phyloP scores from a whole-genome alignment of 2,888 invertebrate species.

The Cremastobaeus sp. region DNA sequence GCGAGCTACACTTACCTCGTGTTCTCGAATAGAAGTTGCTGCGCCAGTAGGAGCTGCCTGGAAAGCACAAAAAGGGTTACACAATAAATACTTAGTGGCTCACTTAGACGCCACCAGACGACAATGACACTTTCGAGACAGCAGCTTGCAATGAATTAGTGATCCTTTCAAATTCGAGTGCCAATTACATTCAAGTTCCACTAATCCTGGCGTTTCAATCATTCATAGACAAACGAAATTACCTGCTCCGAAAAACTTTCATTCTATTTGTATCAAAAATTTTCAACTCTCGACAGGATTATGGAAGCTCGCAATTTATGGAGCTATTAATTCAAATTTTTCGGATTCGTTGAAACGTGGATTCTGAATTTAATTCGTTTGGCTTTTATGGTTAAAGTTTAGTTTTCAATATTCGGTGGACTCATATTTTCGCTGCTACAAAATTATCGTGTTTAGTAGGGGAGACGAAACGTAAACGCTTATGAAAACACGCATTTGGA shows the following conservation, averaged over 20 bases:
- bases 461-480: constrained; percentile 25
- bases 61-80: constrained; percentile 36
- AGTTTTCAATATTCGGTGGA: too few species aligned
- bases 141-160: background rate
- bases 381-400: too few species aligned
- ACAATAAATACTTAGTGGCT: constrained; percentile 32
- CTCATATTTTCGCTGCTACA: constrained; percentile 24
- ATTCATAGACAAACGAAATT: too few species aligned
- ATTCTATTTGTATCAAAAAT: too few species aligned
- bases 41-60: constrained; percentile 14
- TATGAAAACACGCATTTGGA: constrained; percentile 41
- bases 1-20: constrained; percentile 40
- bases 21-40: constrained; percentile 34
- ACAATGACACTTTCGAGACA: constrained; percentile 31
- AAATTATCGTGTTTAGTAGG: constrained; percentile 31
- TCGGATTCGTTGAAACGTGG: too few species aligned
- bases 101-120: constrained; percentile 12
- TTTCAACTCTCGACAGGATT: too few species aligned
- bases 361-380: too few species aligned
- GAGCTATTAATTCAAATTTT: too few species aligned
- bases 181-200: background rate
- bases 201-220: too few species aligned
- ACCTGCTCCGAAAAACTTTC: too few species aligned
- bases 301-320: too few species aligned
- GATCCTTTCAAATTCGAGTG: background rate